phyloP scores from a whole-genome alignment of 2,113 vertebrate species.

The Guaruba guarouba region DNA sequence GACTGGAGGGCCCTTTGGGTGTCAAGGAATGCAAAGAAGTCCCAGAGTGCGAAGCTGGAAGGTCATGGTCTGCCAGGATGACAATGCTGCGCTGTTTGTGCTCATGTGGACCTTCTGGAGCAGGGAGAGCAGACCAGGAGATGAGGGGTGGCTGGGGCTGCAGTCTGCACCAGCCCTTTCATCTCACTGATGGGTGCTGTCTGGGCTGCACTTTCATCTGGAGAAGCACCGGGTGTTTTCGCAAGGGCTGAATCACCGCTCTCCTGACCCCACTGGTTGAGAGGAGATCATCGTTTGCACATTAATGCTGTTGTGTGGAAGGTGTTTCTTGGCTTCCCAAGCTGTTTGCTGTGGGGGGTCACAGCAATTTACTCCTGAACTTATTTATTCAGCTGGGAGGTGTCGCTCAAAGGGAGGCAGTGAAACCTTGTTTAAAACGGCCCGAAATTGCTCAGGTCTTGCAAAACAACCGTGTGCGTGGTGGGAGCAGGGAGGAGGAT shows the following conservation, averaged over 20 bases:
- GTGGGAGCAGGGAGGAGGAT: not conserved
- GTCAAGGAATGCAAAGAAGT: not conserved
- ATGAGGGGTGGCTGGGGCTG: not conserved
- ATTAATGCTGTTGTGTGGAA: not conserved
- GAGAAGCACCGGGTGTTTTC: not conserved
- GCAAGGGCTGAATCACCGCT: not conserved
- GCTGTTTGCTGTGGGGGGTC: not conserved
- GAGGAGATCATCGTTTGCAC: not conserved
- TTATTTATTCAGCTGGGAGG: conserved; percentile 3
- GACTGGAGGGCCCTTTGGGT: accelerated
- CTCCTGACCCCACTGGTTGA: not conserved
- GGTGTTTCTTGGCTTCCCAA: not conserved
- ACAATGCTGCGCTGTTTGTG: accelerated
- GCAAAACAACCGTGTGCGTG: accelerated
- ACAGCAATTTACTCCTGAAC: not conserved
- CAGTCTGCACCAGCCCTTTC: not conserved
- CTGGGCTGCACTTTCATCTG: not conserved
- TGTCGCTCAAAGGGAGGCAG: not conserved
- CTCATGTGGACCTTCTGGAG: accelerated
- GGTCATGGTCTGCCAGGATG: accelerated
- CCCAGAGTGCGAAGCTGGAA: not conserved
- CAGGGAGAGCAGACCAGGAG: not conserved
- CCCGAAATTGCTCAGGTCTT: not conserved
- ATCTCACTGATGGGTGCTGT: not conserved
- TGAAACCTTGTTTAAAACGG: not conserved